phyloP scores from a whole-genome alignment of 2,797 vertebrate species.

The Anisognathus igniventris region DNA sequence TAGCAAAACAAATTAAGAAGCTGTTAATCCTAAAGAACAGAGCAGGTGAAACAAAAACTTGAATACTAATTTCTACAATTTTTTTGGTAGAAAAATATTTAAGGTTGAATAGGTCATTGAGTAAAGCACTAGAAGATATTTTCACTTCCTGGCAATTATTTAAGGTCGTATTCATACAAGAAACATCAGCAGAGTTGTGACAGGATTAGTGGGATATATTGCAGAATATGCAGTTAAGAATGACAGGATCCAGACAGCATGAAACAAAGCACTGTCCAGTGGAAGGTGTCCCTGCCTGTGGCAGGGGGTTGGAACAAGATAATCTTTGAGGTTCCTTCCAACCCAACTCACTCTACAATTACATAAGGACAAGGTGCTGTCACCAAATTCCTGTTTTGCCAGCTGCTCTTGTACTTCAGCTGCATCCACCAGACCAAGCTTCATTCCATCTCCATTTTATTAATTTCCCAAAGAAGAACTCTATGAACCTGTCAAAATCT shows the following conservation, averaged over 20 bases:
- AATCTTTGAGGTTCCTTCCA: not conserved
- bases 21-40: not conserved
- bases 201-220: not conserved
- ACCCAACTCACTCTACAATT: not conserved
- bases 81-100: not conserved
- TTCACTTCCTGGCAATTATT: not conserved
- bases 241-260: not conserved
- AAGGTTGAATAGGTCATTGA: not conserved
- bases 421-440: not conserved
- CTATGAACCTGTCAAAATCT: not conserved
- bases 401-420: not conserved
- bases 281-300: not conserved
- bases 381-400: not conserved
- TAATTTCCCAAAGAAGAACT: not conserved
- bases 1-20: not conserved
- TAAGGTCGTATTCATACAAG: accelerated
- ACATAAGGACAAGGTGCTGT: not conserved
- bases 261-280: not conserved
- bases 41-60: not conserved
- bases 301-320: not conserved
- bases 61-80: not conserved
- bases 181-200: not conserved
- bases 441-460: not conserved
- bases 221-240: not conserved
- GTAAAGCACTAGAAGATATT: not conserved